These are phyloP conservation scores for Aphidius ervi DNA, from an alignment of 1,140 invertebrate species.

Conservation along the genomic window DNA sequence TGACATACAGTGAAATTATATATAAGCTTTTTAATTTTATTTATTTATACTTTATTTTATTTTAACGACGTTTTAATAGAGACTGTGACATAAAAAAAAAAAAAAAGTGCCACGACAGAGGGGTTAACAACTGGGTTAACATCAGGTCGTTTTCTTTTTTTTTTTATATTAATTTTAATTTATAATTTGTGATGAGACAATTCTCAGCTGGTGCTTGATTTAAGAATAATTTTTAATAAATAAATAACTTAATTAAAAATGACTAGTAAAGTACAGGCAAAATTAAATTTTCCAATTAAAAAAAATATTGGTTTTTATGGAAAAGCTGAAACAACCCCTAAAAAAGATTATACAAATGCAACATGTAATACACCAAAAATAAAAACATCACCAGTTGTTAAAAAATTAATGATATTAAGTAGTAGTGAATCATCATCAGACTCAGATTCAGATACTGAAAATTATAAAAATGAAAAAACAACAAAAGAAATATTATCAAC, in stretches of 20 bases:
- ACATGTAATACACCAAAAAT: slow-evolving; percentile 23
- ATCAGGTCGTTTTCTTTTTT: too few relatives aligned
- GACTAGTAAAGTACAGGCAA: slow-evolving; percentile 33
- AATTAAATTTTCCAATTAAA: slow-evolving; percentile 32
- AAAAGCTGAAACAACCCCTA: slow-evolving; percentile 26
- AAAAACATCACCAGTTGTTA: slow-evolving; percentile 35
- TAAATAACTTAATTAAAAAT: slow-evolving; percentile 19
- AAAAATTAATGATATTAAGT: slow-evolving; percentile 41
- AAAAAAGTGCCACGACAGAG: too few relatives aligned
- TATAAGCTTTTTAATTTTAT: too few relatives aligned
- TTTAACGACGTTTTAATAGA: too few relatives aligned
- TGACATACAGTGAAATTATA: too few relatives aligned
- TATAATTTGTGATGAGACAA: too few relatives aligned
- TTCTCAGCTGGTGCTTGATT: too few relatives aligned
- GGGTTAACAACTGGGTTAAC: too few relatives aligned
- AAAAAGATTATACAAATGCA: slow-evolving; percentile 34
- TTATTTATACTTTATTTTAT: too few relatives aligned
- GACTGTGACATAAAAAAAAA: too few relatives aligned
- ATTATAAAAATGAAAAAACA: slow-evolving; percentile 25
- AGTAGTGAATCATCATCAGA: slow-evolving; percentile 45
- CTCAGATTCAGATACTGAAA: slow-evolving; percentile 41
- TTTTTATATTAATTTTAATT: too few relatives aligned
- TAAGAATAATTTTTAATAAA: not conserved
- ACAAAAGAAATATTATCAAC: slow-evolving; percentile 14
- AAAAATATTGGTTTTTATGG: slow-evolving; percentile 39